Base-by-base conservation (phyloP, 1,140 invertebrate genomes). In the Ectropis grisescens region DNA sequence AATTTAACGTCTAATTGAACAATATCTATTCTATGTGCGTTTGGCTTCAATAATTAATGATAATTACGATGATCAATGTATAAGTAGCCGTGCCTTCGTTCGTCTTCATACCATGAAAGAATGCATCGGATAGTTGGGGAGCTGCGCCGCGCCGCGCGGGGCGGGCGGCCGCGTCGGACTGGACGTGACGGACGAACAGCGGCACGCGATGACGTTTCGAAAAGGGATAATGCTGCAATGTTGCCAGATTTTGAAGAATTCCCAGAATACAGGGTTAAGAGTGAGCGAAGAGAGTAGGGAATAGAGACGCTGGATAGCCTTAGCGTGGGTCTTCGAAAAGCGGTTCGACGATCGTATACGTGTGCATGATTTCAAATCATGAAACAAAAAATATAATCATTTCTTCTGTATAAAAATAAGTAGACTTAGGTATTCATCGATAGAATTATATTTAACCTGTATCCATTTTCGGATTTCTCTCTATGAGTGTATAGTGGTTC, bases 381-480 rank as follows among this genome's bases (percentile, higher is more conserved):
- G 66, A 55, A 51, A 59, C 56, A 58, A 61, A 57, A 59, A 43
- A 47, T n/a, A n/a, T 45, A 64, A 66, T 52, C 55, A 57, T 65
- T 69, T 69, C 57, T 70, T 68, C 58, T 75, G 66, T 78, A 68
- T 65, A 69, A 62, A 74, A 60, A 57, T 58, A 71, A 56, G 61
- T 76, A 80, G 71, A 36, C 54, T 67, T 75, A 76, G 71, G 56
- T 64, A 76, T 74, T 75, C 66, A 76, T 68, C 70, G 64, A 75
- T 68, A 74, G 74, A 76, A 75, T 69, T 74, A 74, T 76, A 76
- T 72, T 68, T 72, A 80, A 80, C 67, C 65, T 72, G 70, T 80
- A 80, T 74, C 70, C 70, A 78, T 65, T 75, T 74, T 79, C 58
- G 71, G 71, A 80, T 75, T 76, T 78, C 71, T 78, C 71, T 80